Base-by-base conservation (phyloP, 1,140 invertebrate genomes). In the Drosophila ercepeae region DNA sequence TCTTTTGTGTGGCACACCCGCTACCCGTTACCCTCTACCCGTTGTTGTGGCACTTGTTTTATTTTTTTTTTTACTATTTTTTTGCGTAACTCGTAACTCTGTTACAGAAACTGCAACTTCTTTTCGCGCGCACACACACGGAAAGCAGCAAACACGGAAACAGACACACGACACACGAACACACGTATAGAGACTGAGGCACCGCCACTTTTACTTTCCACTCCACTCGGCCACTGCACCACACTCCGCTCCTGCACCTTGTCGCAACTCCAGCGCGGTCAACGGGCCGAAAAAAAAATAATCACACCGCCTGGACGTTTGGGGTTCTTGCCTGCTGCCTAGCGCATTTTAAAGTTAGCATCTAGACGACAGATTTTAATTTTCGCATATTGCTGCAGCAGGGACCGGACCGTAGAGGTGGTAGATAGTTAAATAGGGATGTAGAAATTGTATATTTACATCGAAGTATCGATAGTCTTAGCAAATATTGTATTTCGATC, bases 81-180 rank as follows among this genome's bases (percentile, higher is more conserved):
- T 83, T 83, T n/a, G n/a, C n/a, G n/a, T n/a, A n/a, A n/a, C n/a
- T 75, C 75, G 79, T 83, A 83, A 83, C 77, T 78, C 60, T 86
- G 79, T 39, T 14, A 39, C 13, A 39, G 29, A 39, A 39, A 39
- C 36, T 39, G 36, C 81, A 83, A 83, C 79, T 83, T 83, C 75
- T 79, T 83, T 84, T 72, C 49, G 69, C 36, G 68, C 69, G 59
- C 48, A 67, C 64, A 58, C 54, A 67, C 60, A 58, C 76, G 25
- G 25, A 7, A 9, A 3, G 29, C 2, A 9, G 52, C 18, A 65
- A 49, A 72, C 48, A 69, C 57, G 48, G 36, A 64, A 18, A 52
- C 32, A n/a, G n/a, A n/a, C n/a, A n/a, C n/a, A n/a, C n/a, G n/a
- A 68, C 61, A 32, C 55, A 36, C 14, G 49, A 39, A 36, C 48